A percentile compares a stretch with the other conserved stretches of the same genome.
These are phyloP conservation scores for Syrphus vitripennis DNA, from an alignment of 2,888 invertebrate genomes.

Conservation along the genomic window DNA sequence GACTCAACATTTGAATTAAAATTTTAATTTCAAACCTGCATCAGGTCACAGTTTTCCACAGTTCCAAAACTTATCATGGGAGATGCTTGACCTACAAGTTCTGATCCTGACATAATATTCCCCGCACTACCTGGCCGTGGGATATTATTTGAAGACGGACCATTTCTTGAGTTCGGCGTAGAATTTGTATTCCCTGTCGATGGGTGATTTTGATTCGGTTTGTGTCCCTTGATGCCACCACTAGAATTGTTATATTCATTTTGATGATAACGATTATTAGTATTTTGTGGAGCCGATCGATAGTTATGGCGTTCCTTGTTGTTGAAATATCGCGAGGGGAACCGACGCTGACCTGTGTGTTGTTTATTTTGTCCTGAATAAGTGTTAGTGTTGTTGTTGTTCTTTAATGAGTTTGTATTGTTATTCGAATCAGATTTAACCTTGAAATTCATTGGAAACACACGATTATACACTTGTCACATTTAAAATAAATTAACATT, in stretches of 20 bases:
- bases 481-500: too few relatives aligned
- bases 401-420: constrained; percentile 39
- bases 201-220: constrained; percentile 24
- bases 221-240: constrained; percentile 15
- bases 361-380: constrained; percentile 33
- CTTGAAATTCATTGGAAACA: too few relatives aligned
- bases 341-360: constrained; percentile 72
- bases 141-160: not conserved
- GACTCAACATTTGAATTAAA: not conserved
- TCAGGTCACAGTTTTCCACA: constrained; percentile 45
- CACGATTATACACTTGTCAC: too few relatives aligned
- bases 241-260: constrained; percentile 48
- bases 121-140: constrained; percentile 40
- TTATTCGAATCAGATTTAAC: constrained; percentile 72
- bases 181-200: constrained; percentile 1
- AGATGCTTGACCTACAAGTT: constrained; percentile 72
- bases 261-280: constrained; percentile 62
- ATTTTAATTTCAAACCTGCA: constrained; percentile 29
- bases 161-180: constrained; percentile 48
- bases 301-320: constrained; percentile 73
- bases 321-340: constrained; percentile 75
- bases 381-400: constrained; percentile 7
- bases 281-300: constrained; percentile 55
- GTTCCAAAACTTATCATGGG: constrained; percentile 58
- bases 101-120: constrained; percentile 24